Evolutionary conservation across 1,140 invertebrate genomes (phyloP), one percentile per base, ranked within the genome.

Genomic region (Zophobas morio): DNA sequence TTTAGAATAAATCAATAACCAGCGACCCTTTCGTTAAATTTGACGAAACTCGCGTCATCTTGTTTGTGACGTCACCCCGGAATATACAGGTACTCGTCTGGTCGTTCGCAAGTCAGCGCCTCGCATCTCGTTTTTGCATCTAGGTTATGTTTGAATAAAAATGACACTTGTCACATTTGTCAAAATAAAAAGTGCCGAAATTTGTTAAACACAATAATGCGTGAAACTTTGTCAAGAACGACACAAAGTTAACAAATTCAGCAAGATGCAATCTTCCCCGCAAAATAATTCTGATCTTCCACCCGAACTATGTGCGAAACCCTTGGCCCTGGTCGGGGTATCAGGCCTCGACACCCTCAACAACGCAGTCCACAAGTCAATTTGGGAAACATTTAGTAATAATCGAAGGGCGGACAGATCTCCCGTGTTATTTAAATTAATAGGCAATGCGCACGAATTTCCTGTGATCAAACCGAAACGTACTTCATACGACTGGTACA

Each of bases 401-500:
- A 95, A 94, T 84, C 89, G 95, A 34, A 90, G 93, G 76, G 87
- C 92, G 1, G 96, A 98, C 83, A 89, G 95, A 80, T 91, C 94
- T n/a, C 91, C 95, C 0, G 91, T 99, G 46, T 91, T 94, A 77
- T 98, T 98, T 86, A 95, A 95, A 85, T 88, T 96, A 71, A 88
- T 96, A 34, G 89, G 89, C 39, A 90, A 93, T 66, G 91, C 92
- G 37, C 93, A 96, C 87, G 94, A 95, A 83, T 98, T 98, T 87
- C 96, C 96, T 5, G 92, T 94, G 53, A 91, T 95, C 4, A 98
- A 98, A 87, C 92, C 94, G 34, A 98, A 97, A 92, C 90, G 95
- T 82, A 93, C 95, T 81, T 95, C 95, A 0, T 98, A 98, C 86
- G 97, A 99, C 83, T 97, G 95, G 93, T 98, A 98, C 84, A 94